phyloP scores from a whole-genome alignment of 2,797 vertebrate species.

The Danio aesculapii region DNA sequence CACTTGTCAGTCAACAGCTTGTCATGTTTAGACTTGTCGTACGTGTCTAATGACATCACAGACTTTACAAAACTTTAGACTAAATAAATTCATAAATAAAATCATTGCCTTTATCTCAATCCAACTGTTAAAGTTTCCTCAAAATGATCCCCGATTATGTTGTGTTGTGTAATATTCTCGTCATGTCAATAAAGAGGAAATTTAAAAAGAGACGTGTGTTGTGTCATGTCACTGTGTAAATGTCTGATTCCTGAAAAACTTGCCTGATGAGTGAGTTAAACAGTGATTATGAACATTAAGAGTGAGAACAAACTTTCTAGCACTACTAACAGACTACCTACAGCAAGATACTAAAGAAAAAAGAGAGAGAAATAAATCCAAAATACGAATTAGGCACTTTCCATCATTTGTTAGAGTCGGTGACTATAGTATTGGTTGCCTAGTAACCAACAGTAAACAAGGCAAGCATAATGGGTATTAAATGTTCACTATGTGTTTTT shows the following conservation, averaged over 20 bases:
- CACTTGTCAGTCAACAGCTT: constrained; percentile 20
- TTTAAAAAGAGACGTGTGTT: not conserved
- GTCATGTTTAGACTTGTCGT: constrained; percentile 9
- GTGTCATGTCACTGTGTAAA: constrained; percentile 5
- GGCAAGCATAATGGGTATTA: no score
- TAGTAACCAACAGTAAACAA: no score
- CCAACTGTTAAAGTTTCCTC: no score
- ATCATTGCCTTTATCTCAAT: not conserved
- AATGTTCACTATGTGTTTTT: no score
- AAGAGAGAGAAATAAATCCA: no score
- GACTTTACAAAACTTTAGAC: not conserved
- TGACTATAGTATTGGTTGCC: no score
- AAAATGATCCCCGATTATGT: not conserved
- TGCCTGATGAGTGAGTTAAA: constrained; percentile 38
- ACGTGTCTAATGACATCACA: constrained; percentile 19
- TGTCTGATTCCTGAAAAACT: constrained; percentile 34
- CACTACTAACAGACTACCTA: constrained; percentile 19
- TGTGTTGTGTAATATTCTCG: constrained; percentile 1
- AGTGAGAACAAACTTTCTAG: not conserved
- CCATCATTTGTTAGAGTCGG: no score
- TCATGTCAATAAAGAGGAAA: not conserved
- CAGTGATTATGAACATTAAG: constrained; percentile 23
- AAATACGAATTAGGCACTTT: no score
- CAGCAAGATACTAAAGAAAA: not conserved
- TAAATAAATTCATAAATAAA: not conserved